phyloP scores from a whole-genome alignment of 1,140 invertebrate genomes.

The Drosophila santomea region DNA sequence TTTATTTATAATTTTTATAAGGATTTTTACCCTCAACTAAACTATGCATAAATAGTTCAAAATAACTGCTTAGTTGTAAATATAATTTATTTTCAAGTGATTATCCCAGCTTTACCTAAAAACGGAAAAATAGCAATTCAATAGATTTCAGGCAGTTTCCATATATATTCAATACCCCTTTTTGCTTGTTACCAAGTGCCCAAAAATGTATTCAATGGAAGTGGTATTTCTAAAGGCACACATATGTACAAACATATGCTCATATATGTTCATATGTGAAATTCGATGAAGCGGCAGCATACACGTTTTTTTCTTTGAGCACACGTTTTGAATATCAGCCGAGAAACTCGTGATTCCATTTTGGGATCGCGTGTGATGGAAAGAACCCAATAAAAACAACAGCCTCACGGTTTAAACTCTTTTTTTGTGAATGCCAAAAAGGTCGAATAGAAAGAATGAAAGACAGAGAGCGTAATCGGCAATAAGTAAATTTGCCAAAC shows the following conservation, averaged over 20 bases:
- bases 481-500: constrained; percentile 1
- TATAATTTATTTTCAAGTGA: too few relatives aligned
- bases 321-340: constrained; percentile 60
- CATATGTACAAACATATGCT: neutral
- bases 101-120: too few relatives aligned
- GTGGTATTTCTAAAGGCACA: constrained; percentile 11
- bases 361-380: constrained; percentile 23
- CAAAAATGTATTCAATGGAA: constrained; percentile 12
- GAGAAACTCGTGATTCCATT: constrained; percentile 55
- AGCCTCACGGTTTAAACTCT: constrained; percentile 13
- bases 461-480: neutral
- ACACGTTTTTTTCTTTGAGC: constrained; percentile 12
- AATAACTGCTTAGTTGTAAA: too few relatives aligned
- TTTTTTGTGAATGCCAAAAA: constrained; percentile 12
- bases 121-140: neutral
- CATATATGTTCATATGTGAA: constrained; percentile 2
- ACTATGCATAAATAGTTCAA: too few relatives aligned
- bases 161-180: neutral
- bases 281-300: constrained; percentile 19
- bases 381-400: constrained; percentile 22
- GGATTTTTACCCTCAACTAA: too few relatives aligned
- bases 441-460: constrained; percentile 8
- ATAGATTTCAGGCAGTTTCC: neutral
- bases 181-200: constrained; percentile 26
- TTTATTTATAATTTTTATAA: too few relatives aligned